These are phyloP conservation scores for Sebastes schlegelii DNA, from an alignment of 2,113 vertebrate species.

Conservation along the genomic window DNA sequence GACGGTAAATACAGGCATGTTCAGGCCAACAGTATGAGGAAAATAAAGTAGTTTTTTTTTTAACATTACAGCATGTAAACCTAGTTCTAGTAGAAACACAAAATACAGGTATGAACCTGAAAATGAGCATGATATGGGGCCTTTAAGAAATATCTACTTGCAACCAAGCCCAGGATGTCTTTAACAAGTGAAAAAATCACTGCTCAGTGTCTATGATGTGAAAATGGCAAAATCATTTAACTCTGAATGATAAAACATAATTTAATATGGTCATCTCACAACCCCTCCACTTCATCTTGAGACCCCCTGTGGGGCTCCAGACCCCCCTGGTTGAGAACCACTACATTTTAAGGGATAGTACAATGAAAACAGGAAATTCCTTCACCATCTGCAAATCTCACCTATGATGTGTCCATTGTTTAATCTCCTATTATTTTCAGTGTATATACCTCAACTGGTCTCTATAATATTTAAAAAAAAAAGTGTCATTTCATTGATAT, in stretches of 20 bases:
- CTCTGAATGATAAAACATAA: neutral
- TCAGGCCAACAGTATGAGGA: too few relatives aligned
- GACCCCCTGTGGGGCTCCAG: neutral
- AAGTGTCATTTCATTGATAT: constrained; percentile 38
- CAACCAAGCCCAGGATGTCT: neutral
- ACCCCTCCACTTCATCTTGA: neutral
- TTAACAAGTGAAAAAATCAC: neutral
- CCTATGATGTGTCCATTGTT: neutral
- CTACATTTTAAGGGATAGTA: neutral
- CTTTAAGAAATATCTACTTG: neutral
- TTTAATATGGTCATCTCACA: neutral
- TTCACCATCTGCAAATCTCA: neutral
- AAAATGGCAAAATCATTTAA: neutral
- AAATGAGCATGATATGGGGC: too few relatives aligned
- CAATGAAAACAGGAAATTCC: neutral
- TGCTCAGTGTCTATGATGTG: neutral
- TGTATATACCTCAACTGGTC: neutral
- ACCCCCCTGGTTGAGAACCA: neutral
- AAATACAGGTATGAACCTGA: too few relatives aligned
- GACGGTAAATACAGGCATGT: too few relatives aligned
- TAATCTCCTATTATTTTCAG: neutral
- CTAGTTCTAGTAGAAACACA: too few relatives aligned
- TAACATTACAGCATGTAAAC: too few relatives aligned
- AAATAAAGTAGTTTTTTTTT: too few relatives aligned
- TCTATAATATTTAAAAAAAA: constrained; percentile 10